Conservation (phyloP, 2,797 vertebrate species). For the Halcyon smyrnensis region DNA sequence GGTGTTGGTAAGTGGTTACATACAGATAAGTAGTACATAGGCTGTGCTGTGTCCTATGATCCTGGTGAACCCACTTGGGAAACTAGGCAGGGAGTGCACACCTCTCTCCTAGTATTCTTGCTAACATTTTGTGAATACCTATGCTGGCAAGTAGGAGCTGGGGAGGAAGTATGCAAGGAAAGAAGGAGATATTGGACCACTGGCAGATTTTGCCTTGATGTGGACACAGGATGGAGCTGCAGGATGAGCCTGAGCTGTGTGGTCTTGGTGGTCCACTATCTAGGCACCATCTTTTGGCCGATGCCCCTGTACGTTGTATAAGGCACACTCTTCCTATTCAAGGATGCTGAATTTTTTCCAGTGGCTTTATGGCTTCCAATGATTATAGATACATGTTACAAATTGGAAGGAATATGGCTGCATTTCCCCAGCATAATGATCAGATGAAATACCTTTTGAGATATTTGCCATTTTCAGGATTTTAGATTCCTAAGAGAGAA, state of each 20-base stretch:
- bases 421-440: background rate
- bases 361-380: background rate
- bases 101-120: background rate
- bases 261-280: accelerated
- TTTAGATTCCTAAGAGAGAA: background rate
- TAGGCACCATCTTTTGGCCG: background rate
- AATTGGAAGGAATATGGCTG: background rate
- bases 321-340: accelerated
- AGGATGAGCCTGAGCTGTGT: accelerated
- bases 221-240: background rate
- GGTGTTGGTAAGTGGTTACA: background rate
- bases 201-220: accelerated
- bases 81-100: accelerated
- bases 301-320: accelerated
- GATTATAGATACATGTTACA: background rate
- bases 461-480: background rate
- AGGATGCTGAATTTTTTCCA: background rate
- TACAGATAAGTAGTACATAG: background rate
- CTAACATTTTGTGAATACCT: background rate
- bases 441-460: background rate
- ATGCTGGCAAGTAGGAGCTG: background rate
- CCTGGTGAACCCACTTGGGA: accelerated
- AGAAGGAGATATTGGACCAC: background rate
- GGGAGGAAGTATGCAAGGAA: background rate
- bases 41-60: background rate